Evolutionary conservation across 1,140 invertebrate genomes (phyloP), one percentile per base, ranked within the genome.

Genomic region (Drusus annulatus): DNA sequence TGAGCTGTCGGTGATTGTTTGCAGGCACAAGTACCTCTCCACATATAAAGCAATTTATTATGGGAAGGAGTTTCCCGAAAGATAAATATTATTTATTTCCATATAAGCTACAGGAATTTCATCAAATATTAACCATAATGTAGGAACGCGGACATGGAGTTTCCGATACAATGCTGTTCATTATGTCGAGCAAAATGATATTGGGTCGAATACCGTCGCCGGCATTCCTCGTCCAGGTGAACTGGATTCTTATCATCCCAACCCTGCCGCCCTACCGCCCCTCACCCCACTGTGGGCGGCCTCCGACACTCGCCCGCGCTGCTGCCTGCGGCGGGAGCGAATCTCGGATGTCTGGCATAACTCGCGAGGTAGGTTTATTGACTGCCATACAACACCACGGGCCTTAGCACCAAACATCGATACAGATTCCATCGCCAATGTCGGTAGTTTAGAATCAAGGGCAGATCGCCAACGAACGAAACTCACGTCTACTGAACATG

Each of bases 121-220:
- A 50, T 45, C 6, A 5, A 69, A 69, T 69, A 19, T 69, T 17
- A 45, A 69, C 65, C 21, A 69, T n/a, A 69, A 69, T 69, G 36
- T 36, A 10, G 28, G 65, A 69, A 69, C 19, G 23, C n/a, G 25
- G 36, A 45, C 19, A 74, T 36, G 15, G 68, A 65, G 36, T 56
- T 45, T 56, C 54, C 19, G 28, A 56, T 74, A 74, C 52, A 74
- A 54, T 74, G 19, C 71, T 74, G 71, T 54, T 56, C 56, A 74
- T 56, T 54, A 74, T 23, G 23, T 16, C 25, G 21, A 25, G 25
- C 60, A 81, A 81, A 81, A 81, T 78, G 80, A 81, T 79, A 81
- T 81, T 76, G 76, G 80, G 76, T 76, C 69, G 77, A 81, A 81
- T 81, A 69, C 77, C 80, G 19, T 71, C 36, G 56, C 56, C 71